Base-by-base conservation (phyloP, 1,140 invertebrate species). In the Bactericera cockerelli region DNA sequence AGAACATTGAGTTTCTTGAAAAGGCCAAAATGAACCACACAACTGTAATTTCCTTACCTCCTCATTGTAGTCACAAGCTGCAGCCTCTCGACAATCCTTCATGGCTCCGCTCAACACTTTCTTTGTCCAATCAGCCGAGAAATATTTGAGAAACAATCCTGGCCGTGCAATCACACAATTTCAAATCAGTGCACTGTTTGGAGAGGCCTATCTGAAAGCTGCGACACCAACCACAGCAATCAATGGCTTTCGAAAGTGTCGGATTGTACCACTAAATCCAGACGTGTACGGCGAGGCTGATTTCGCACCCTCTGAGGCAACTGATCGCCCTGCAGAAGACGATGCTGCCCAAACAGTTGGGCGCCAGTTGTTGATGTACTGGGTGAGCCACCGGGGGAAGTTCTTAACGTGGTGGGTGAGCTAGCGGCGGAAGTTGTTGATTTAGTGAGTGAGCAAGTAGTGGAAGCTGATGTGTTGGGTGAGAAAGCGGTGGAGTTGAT, bases 21-120 rank as follows among this genome's bases (percentile, higher is more conserved):
- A 24, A 55, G 26, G 61, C 58, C 33, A 36, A 36, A 16, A 21
- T 31, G 26, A 25, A 25, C 54, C 25, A 16, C 24, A 54, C 21
- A 13, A 25, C 33, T 36, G 33, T 36, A 11, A 16, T 36, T 36
- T 36, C 10, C 16, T 16, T 36, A 16, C 33, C 33, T 54, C 4
- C 70, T 70, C 2, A 67, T n/a, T n/a, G n/a, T n/a, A n/a, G n/a
- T n/a, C n/a, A n/a, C n/a, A n/a, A n/a, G n/a, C n/a, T n/a, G n/a
- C 71, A 75, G 59, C 70, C 72, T 14, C 63, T 74, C 1, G 72
- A 74, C 62, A 71, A 13, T 62, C 62, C 36, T 68, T 74, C 61
- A 72, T 73, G 65, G 64, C 63, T 42, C 67, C 71, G 24, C 59
- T 69, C 16, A 69, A 64, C 21, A 63, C 63, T 22, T 66, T 65